Evolutionary conservation across 23 tunicate species (phyloP).

Genomic region (Trididemnum nubilum): DNA sequence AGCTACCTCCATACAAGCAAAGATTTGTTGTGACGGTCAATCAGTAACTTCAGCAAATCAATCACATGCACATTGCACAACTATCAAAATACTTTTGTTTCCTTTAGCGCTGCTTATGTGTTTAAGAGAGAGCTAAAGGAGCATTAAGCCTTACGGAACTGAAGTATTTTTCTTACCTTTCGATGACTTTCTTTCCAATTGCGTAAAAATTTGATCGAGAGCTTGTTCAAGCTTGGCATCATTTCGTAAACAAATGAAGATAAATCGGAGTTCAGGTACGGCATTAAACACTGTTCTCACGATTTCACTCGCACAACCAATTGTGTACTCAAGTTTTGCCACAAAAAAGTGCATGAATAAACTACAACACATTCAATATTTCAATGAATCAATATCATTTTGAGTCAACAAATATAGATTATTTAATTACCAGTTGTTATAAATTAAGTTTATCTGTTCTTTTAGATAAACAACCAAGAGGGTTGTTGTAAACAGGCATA

Average conservation of each 20-base stretch:
- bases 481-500: no score
- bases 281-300: constrained; percentile 91
- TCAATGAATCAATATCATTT: not conserved
- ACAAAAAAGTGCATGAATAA: constrained; percentile 85
- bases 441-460: not conserved
- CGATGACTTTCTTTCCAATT: constrained; percentile 21
- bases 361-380: constrained; percentile 23
- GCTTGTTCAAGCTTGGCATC: constrained; percentile 75
- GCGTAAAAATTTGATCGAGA: constrained; percentile 61
- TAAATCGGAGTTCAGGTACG: constrained; percentile 74
- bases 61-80: no score
- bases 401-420: no score
- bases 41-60: no score
- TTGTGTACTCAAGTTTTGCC: constrained; percentile 83
- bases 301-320: constrained; percentile 82
- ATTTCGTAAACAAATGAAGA: constrained; percentile 47
- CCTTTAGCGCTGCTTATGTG: no score
- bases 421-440: not conserved
- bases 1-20: no score
- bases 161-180: no score
- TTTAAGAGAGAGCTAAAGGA: no score
- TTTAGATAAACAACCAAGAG: not conserved
- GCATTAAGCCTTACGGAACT: no score
- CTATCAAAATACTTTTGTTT: no score
- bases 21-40: no score